phyloP scores from a whole-genome alignment of 2,797 vertebrate species.

The Liparis tanakae region DNA sequence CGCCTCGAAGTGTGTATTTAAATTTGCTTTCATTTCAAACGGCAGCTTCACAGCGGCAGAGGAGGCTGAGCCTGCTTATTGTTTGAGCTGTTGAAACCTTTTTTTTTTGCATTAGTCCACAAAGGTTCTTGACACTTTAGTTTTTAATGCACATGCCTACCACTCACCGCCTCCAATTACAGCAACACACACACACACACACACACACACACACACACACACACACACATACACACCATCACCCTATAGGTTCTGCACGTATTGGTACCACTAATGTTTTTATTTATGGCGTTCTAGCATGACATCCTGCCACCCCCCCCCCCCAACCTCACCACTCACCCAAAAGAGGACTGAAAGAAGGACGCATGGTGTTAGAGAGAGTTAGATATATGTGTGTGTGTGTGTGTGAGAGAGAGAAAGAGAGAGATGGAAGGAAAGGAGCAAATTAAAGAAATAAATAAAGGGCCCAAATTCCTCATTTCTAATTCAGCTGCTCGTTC shows the following conservation, averaged over 20 bases:
- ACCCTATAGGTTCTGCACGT: slow-evolving; percentile 77
- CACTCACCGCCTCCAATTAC: slow-evolving; percentile 42
- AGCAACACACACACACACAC: slow-evolving; percentile 28
- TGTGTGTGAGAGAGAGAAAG: slow-evolving; percentile 16
- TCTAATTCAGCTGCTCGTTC: slow-evolving; percentile 98
- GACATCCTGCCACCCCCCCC: slow-evolving; percentile 66
- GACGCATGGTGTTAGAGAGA: slow-evolving; percentile 26
- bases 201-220: slow-evolving; percentile 30
- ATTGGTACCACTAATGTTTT: slow-evolving; percentile 81
- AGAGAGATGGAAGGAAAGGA: slow-evolving; percentile 58
- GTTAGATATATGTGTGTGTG: slow-evolving; percentile 1
- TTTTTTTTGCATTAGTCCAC: slow-evolving; percentile 48
- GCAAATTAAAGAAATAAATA: slow-evolving; percentile 81
- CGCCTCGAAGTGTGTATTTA: slow-evolving; percentile 34
- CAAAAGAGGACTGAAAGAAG: slow-evolving; percentile 63
- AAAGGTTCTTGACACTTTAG: slow-evolving; percentile 65
- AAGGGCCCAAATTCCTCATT: slow-evolving; percentile 90
- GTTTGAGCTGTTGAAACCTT: slow-evolving; percentile 60
- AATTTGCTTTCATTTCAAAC: slow-evolving; percentile 50
- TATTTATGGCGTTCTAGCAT: slow-evolving; percentile 80
- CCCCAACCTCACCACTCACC: slow-evolving; percentile 63
- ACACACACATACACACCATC: slow-evolving; percentile 35
- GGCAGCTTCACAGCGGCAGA: slow-evolving; percentile 31
- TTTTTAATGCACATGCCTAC: slow-evolving; percentile 59
- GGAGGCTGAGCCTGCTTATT: slow-evolving; percentile 36